Conservation (phyloP, 2,113 vertebrate species). For the Mus spicilegus region DNA sequence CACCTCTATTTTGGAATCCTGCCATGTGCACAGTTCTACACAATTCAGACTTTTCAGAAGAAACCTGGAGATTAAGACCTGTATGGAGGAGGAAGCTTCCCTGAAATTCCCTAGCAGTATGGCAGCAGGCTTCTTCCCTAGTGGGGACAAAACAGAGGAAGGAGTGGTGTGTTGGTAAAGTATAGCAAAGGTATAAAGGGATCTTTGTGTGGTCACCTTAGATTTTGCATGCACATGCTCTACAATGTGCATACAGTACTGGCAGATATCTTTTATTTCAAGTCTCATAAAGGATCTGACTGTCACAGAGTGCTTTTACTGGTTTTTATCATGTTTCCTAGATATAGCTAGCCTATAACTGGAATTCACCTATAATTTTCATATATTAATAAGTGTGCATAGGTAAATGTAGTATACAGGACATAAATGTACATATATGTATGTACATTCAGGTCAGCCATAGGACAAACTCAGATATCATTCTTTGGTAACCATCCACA, state of each 20-base stretch:
- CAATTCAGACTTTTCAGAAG: neutral
- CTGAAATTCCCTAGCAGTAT: neutral
- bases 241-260: neutral
- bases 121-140: neutral
- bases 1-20: neutral
- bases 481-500: neutral
- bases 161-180: neutral
- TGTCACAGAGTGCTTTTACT: neutral
- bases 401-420: neutral
- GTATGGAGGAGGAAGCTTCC: neutral
- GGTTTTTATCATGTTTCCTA: neutral
- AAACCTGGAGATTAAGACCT: neutral
- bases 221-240: no score
- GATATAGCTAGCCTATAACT: no score
- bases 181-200: neutral
- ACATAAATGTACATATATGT: neutral
- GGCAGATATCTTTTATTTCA: neutral
- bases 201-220: neutral
- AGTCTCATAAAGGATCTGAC: neutral
- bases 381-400: neutral
- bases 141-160: neutral
- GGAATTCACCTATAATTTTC: neutral
- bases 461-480: neutral
- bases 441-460: neutral
- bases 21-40: neutral